Evolutionary conservation across 2,113 vertebrate genomes (phyloP), one percentile per base, ranked within the genome.

Genomic region (Odontesthes bonariensis): DNA sequence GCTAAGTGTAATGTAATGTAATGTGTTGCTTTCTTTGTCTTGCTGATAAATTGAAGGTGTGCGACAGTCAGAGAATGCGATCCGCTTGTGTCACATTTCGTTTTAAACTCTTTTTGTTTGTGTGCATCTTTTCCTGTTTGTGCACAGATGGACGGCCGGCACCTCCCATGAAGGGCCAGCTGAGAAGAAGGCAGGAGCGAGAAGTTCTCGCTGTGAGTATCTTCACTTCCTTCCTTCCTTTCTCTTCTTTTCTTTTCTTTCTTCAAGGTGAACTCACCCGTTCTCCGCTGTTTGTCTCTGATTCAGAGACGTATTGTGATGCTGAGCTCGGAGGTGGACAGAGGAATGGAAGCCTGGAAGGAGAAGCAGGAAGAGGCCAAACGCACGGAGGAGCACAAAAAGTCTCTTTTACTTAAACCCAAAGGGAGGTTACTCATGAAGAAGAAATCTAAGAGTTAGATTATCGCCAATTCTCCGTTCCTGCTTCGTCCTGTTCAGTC

Each of bases 251-350:
- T 8, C 13, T 27, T n/a, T 20, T 1, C 8, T 60, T 17, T 2
- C 23, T 38, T 38, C 5, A 38, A 10, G 35, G 7, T 38, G 35
- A 38, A 4, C 17, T 40, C 2, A 8, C 13, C 40, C 19, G 31
- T 12, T 65, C 23, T 33, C 51, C 12, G 16, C 10, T 40, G 23
- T 20, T 10, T 42, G 60, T 22, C 82, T 44, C n/a, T n/a, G n/a
- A n/a, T n/a, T n/a, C 92, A 97, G 96, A 93, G 91, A 71, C 94
- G 96, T 44, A 92, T 96, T 9, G 92, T 95, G 75, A 79, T 93
- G 91, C 86, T 97, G 54, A 94, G 64, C 69, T 77, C 91, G 1
- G 96, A 97, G 88, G 74, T 97, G 77, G 95, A 97, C 77, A 52
- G 63, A 73, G 96, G 95, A 2, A 89, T 97, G 1, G 86, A 95